Evolutionary conservation across 2,113 vertebrate species (phyloP).

Genomic region (Larimichthys polyactis): DNA sequence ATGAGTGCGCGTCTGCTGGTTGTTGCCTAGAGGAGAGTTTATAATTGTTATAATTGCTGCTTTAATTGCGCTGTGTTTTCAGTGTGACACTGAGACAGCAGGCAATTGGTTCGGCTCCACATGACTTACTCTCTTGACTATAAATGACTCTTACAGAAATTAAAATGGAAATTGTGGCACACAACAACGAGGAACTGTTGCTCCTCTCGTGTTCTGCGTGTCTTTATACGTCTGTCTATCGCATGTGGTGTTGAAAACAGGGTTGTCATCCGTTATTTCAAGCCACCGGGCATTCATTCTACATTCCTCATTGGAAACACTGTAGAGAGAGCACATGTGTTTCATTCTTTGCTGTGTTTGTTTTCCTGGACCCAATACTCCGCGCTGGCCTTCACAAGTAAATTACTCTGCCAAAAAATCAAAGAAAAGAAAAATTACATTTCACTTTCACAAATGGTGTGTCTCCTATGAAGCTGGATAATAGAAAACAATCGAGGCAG

Average conservation of each 20-base stretch:
- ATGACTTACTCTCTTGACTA: background rate
- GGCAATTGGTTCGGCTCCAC: constrained; percentile 14
- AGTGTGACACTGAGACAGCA: background rate
- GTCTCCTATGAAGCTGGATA: constrained; percentile 3
- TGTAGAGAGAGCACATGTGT: background rate
- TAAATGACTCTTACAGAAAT: background rate
- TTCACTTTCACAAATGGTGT: constrained; percentile 3
- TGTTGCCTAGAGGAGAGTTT: background rate
- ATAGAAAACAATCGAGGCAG: constrained; percentile 9
- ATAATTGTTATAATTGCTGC: constrained; percentile 3
- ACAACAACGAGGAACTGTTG: background rate
- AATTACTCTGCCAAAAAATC: constrained; percentile 31
- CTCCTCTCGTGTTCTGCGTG: background rate
- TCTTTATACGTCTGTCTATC: background rate
- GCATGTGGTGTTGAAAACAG: background rate
- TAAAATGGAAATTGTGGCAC: background rate
- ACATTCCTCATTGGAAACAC: constrained; percentile 5
- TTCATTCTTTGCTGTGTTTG: constrained; percentile 1
- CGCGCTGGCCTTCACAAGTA: constrained; percentile 32
- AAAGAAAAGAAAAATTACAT: constrained; percentile 20
- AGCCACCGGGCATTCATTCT: constrained; percentile 23
- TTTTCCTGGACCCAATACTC: background rate
- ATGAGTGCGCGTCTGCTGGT: background rate
- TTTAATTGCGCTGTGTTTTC: constrained; percentile 13
- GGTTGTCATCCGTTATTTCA: constrained; percentile 20